Conservation (phyloP, 2,888 invertebrate genomes). For the Ommatoiulus sabulosus region DNA sequence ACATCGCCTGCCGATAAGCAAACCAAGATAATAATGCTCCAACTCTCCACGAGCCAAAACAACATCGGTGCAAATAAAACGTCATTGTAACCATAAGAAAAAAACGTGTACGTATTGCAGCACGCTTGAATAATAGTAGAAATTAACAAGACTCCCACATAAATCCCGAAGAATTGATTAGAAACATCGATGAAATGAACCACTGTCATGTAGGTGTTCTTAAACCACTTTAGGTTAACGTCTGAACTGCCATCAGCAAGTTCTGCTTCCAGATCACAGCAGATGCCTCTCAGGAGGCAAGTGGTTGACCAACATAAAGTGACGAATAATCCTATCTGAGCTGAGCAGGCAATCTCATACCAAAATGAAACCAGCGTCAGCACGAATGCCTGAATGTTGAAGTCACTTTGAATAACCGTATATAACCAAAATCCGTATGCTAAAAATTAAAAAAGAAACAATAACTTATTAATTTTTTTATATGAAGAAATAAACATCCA, state of each 20-base stretch:
- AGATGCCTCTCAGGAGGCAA: not conserved
- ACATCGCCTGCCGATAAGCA: not conserved
- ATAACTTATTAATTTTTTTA: not conserved
- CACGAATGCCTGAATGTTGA: not conserved
- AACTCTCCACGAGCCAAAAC: not conserved
- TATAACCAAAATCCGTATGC: not conserved
- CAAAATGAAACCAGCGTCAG: not conserved
- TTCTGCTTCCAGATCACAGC: not conserved
- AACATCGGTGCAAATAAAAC: not conserved
- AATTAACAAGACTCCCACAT: not conserved
- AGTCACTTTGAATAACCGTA: not conserved
- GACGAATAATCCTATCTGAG: not conserved
- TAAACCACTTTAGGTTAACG: not conserved
- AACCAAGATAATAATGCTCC: not conserved
- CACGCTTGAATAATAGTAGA: not conserved
- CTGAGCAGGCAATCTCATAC: not conserved
- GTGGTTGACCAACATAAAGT: not conserved
- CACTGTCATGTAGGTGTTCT: not conserved
- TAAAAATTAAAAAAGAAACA: not conserved
- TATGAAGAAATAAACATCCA: no score
- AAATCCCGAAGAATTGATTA: not conserved
- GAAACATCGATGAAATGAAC: not conserved
- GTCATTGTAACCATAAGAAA: not conserved
- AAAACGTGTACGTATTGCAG: conserved; percentile 2
- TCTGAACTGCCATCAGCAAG: not conserved